These are phyloP conservation scores for Abrostola tripartita DNA, from an alignment of 2,888 invertebrate species.

Conservation along the genomic window DNA sequence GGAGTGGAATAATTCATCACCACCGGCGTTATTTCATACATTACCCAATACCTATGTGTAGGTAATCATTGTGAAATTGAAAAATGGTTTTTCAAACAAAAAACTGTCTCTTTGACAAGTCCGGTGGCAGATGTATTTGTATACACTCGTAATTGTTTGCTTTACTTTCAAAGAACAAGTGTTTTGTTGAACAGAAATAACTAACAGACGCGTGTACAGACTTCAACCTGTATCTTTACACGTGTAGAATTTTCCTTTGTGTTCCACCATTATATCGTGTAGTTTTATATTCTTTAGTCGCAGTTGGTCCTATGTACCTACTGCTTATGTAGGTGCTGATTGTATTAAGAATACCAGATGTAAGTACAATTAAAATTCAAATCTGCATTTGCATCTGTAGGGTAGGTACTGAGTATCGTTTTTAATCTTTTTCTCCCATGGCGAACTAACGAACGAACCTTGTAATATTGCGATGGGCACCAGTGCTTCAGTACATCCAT, in stretches of 20 bases:
- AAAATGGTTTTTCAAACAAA: no score
- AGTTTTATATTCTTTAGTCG: background rate
- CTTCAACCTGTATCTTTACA: slow-evolving; percentile 31
- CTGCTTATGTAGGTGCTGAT: slow-evolving; percentile 16
- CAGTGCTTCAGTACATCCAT: no score
- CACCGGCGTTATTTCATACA: background rate
- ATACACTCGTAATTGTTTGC: background rate
- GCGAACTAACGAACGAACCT: no score
- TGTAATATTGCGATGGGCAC: no score
- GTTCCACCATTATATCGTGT: slow-evolving; percentile 2
- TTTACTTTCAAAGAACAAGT: background rate
- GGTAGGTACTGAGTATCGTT: no score
- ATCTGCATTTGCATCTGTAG: no score
- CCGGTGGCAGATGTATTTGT: no score
- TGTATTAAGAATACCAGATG: slow-evolving; percentile 28
- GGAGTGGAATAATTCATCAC: slow-evolving; percentile 52
- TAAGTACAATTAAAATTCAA: background rate
- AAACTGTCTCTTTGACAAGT: no score
- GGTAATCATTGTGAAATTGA: no score
- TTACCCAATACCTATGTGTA: background rate
- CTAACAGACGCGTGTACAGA: background rate
- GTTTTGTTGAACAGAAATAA: slow-evolving; percentile 1
- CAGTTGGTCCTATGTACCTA: background rate
- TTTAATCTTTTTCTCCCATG: no score
- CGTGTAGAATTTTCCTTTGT: slow-evolving; percentile 41